Base-by-base conservation (phyloP, 1,140 invertebrate genomes). In the Brachionus rubens region DNA sequence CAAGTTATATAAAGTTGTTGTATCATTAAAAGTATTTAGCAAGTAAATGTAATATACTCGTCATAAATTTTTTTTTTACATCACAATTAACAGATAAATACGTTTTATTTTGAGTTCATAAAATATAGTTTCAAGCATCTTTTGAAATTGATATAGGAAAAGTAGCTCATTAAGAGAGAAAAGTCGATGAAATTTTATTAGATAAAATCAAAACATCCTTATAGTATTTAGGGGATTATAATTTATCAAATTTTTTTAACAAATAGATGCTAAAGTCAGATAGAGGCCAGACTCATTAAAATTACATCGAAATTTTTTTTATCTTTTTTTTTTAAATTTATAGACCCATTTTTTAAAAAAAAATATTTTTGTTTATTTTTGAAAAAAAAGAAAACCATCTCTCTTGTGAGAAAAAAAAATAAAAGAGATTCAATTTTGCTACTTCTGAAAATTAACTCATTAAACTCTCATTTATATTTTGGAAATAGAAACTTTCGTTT, bases 381-480 rank as follows among this genome's bases (percentile, higher is more conserved):
- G 3, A 28, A n/a, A 14, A 28, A n/a, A 5, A 28, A n/a, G 3
- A 28, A n/a, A 28, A 28, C n/a, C 19, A n/a, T 14, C 24, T 56
- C n/a, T 26, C 14, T 56, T 28, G 28, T 28, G 28, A 56, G 24
- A 59, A 59, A n/a, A 16, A 59, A 30, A 19, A 14, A 6, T 19
- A 33, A 19, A n/a, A 9, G 12, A 28, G 26, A 16, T 19, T 33
- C 54, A 59, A 16, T 19, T 59, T 1, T 26, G 6, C 14, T 28
- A 3, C 54, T 59, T 59, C 54, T 33, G 54, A 59, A 28, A 59
- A 59, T 59, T 59, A 59, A 59, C 54, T 59, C 54, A 59, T 59
- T 43, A 65, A 65, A 59, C 54, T 59, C 54, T 33, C 30, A 33
- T 59, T 59, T 59, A 43, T 43, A 46, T 14, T 46, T 46, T 46